A percentile compares a stretch with the other conserved stretches of the same genome.
Evolutionary conservation across 2,888 invertebrate genomes (phyloP).

Genomic region (Steromphala cineraria): DNA sequence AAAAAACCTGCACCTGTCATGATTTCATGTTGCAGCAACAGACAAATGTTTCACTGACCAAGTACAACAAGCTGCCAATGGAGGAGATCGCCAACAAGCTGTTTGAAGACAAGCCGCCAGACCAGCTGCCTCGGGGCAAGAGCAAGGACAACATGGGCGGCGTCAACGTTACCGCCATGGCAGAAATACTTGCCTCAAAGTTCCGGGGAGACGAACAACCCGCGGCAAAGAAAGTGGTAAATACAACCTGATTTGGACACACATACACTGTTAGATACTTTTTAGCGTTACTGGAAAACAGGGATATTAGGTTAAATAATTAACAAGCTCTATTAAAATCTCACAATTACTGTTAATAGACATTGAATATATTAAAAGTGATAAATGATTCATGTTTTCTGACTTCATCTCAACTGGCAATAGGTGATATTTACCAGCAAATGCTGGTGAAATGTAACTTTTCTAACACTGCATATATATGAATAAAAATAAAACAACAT

Average conservation of each 20-base stretch:
- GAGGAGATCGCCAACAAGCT: conserved; percentile 65
- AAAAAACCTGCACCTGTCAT: neutral
- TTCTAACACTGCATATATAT: too few species aligned
- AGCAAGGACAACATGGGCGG: conserved; percentile 52
- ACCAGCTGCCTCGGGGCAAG: conserved; percentile 31
- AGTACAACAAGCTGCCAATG: conserved; percentile 67
- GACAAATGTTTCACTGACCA: conserved; percentile 50
- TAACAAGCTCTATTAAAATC: too few species aligned
- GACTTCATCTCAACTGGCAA: too few species aligned
- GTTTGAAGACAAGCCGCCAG: conserved; percentile 37
- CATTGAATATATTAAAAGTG: too few species aligned
- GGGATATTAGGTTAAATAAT: too few species aligned
- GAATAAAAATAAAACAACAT: too few species aligned
- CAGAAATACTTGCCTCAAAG: conserved; percentile 65
- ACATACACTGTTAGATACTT: too few species aligned
- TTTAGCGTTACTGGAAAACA: too few species aligned
- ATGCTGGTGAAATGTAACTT: too few species aligned
- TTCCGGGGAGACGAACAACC: conserved; percentile 57
- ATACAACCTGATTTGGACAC: neutral
- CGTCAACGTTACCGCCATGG: conserved; percentile 69
- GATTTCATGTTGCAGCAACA: neutral
- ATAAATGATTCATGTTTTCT: too few species aligned
- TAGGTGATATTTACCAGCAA: too few species aligned
- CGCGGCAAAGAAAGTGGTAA: conserved; percentile 49
- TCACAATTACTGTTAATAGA: too few species aligned